phyloP scores from a whole-genome alignment of 1,140 invertebrate species.

The Habropoda laboriosa region DNA sequence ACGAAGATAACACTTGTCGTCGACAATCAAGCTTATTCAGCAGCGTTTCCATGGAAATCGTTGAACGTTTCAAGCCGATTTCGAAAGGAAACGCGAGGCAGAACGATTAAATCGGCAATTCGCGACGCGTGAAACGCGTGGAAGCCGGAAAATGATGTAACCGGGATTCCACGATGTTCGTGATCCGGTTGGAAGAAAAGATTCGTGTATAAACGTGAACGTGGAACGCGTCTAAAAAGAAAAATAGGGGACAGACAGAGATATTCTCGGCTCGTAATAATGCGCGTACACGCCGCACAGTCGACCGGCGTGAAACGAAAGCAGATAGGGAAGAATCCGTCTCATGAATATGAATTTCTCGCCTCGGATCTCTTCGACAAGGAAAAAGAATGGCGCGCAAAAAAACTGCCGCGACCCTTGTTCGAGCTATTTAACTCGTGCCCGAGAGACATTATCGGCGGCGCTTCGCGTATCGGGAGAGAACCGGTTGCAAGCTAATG shows the following conservation, averaged over 20 bases:
- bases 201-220: not conserved
- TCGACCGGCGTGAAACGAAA: not conserved
- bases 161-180: not conserved
- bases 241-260: not conserved
- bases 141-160: constrained; percentile 33
- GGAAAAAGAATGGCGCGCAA: not conserved
- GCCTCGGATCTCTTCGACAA: not conserved
- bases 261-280: constrained; percentile 2
- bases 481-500: constrained; percentile 33
- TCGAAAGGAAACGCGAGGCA: not conserved
- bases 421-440: constrained; percentile 21
- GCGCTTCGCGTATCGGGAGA: constrained; percentile 13
- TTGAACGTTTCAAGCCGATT: not conserved
- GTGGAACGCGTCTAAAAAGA: not conserved
- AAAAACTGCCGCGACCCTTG: not conserved
- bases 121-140: not conserved
- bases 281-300: not conserved
- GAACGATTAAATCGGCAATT: constrained; percentile 1
- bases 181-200: not conserved
- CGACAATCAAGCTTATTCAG: too few species aligned
- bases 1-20: too few species aligned
- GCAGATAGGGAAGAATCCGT: not conserved
- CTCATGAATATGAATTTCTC: constrained; percentile 21
- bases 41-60: too few species aligned
- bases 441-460: constrained; percentile 27